Base-by-base conservation (phyloP, 2,113 vertebrate genomes). In the Passerina amoena region DNA sequence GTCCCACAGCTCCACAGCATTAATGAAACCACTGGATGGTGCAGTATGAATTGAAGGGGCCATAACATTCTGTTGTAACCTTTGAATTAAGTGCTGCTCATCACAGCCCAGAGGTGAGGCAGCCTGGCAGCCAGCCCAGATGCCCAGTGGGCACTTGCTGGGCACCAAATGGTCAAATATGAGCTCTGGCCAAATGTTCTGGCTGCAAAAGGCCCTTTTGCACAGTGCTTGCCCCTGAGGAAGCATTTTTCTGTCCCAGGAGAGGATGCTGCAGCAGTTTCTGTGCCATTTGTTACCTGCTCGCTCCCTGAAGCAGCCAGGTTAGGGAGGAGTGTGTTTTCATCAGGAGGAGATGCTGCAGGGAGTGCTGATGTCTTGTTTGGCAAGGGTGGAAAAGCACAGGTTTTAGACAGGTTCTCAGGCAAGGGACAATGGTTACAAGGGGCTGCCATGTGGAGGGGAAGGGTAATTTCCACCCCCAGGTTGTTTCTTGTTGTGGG, bases 401-500 rank as follows among this genome's bases (percentile, higher is more conserved):
- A 6, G 33, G 33, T 30, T 69, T 77, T 37, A 56, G 42, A 31
- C 27, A n/a, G 24, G 33, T 21, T 48, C 35, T 60, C 45, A 60
- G 69, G 38, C 20, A 44, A 31, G 24, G 48, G 56, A 14, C 47
- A 71, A 2, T 63, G 56, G 77, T 54, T 88, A 35, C 38, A 53
- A 86, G 81, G 16, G 59, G 33, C 76, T 88, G 51, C 66, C 35
- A 12, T 10, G 33, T 23, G 51, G 50, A 93, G n/a, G 24, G 27
- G 44, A 90, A 75, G 72, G 75, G 30, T 24, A 40, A 92, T 92
- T 92, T 68, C 61, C 57, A 81, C 72, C 68, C 69, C 77, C 15
- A 21, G 56, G 17, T 53, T 71, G 14, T 75, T 90, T 84, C 51
- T 57, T 0, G 0, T 3, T 31, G 13, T 1, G 0, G 7, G 28